phyloP scores from a whole-genome alignment of 2,888 invertebrate species.

The Lithophane semibrunnea region DNA sequence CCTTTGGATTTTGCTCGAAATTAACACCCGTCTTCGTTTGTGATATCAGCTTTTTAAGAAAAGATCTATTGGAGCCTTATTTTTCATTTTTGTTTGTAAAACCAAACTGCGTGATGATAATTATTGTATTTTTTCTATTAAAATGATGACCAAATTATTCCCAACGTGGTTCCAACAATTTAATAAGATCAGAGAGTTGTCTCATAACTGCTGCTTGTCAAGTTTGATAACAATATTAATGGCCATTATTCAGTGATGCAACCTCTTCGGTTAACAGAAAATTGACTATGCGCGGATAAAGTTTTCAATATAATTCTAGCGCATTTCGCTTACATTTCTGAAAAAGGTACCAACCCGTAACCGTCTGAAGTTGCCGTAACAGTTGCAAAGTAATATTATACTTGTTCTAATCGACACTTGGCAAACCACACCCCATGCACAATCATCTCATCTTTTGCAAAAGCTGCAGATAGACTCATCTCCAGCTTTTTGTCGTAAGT shows the following conservation, averaged over 20 bases:
- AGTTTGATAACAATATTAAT: background rate
- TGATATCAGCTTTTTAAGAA: conserved; percentile 34
- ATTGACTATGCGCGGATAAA: background rate
- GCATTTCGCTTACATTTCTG: background rate
- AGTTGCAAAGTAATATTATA: background rate
- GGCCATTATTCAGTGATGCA: background rate
- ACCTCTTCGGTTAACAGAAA: background rate
- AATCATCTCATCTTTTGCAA: background rate
- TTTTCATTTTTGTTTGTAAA: background rate
- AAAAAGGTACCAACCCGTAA: background rate
- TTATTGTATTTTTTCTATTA: background rate
- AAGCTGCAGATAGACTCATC: conserved; percentile 6
- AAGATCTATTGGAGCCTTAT: conserved; percentile 19
- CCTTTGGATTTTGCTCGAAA: conserved; percentile 68
- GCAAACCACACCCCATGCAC: background rate
- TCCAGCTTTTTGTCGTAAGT: conserved; percentile 1
- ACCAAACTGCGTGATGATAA: background rate
- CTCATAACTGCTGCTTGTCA: background rate
- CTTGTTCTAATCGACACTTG: background rate
- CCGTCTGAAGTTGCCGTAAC: no score
- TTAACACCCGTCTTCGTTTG: conserved; percentile 61
- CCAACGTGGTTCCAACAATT: background rate
- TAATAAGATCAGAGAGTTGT: background rate
- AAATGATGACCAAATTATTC: background rate
- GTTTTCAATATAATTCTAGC: background rate